Percentiles rank a stretch among this genome's conserved stretches.
These are phyloP conservation scores for Athene noctua DNA, from an alignment of 2,113 vertebrate genomes.

Conservation along the genomic window DNA sequence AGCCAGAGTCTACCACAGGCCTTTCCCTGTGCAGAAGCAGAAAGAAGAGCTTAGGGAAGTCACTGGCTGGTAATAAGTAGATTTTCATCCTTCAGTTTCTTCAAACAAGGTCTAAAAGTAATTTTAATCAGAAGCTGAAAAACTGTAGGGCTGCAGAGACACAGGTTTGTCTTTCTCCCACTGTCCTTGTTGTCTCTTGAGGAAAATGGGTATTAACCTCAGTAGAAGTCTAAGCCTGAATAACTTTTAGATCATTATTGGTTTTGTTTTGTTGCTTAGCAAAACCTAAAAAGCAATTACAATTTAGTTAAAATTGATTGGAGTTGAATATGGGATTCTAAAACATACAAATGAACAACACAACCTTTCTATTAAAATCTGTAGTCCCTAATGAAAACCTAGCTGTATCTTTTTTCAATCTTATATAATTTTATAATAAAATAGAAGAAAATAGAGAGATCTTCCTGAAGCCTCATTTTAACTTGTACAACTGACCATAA, in stretches of 20 bases:
- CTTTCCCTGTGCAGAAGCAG: not conserved
- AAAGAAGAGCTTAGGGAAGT: not conserved
- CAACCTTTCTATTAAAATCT: not conserved
- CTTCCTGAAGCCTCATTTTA: not conserved
- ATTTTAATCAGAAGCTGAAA: not conserved
- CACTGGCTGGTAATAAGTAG: not conserved
- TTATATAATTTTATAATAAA: not conserved
- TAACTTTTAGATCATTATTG: not conserved
- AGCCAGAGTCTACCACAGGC: not conserved
- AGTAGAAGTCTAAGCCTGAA: not conserved
- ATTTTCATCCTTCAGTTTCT: not conserved
- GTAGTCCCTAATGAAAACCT: not conserved
- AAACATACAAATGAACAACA: not conserved
- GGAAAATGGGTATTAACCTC: not conserved
- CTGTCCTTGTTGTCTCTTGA: not conserved
- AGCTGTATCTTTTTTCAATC: not conserved
- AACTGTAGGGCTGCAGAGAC: not conserved
- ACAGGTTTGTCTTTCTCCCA: not conserved
- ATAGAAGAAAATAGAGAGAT: not conserved
- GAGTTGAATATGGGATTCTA: not conserved
- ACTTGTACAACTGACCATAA: not conserved
- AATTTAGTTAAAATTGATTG: not conserved
- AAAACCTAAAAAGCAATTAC: not conserved
- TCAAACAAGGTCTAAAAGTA: not conserved
- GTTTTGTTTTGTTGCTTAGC: not conserved